Base-by-base conservation (phyloP, 1,140 invertebrate species). In the Dendrolimus punctatus region DNA sequence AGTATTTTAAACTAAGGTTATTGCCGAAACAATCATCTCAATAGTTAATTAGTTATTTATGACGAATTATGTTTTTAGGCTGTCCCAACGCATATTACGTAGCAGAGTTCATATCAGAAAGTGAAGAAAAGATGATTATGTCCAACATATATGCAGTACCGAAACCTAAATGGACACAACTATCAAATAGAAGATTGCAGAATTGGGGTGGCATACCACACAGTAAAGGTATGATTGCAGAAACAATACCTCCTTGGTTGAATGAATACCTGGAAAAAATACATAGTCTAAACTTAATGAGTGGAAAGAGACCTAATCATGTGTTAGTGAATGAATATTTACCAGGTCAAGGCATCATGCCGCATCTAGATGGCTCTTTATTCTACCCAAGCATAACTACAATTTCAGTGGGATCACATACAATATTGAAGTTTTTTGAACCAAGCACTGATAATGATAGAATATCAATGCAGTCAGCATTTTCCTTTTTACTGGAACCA, bases 201-300 rank as follows among this genome's bases (percentile, higher is more conserved):
- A 98, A 99, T 83, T 99, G 98, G 93, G 98, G 98, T 69, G 97
- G 98, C 0, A 88, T 97, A 44, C 97, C 96, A 5, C 96, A 98
- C 81, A 89, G 90, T 3, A 97, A 97, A 77, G 97, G 97, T 53
- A 98, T 99, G 96, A 92, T 99, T 62, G 91, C 93, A n/a, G 97
- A 99, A 85, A 80, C 90, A 62, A 92, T 99, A 64, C 97, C 97
- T 23, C 64, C 79, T 55, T 99, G 97, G 97, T 85, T 99, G 4
- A 81, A 92, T 60, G 83, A 67, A 6, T 95, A 93, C 67, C 86
- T 95, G 10, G 85, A 94, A n/a, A 93, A 91, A 88, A 91, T 99
- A 42, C 86, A 90, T 58, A 72, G 85, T 6, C 75, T 97, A 5
- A 88, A 92, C 50, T 68, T 96, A 40, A 98, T 98, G 89, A 90